These are phyloP conservation scores for Agrilus biguttatus DNA, from an alignment of 2,888 invertebrate genomes.

Conservation along the genomic window DNA sequence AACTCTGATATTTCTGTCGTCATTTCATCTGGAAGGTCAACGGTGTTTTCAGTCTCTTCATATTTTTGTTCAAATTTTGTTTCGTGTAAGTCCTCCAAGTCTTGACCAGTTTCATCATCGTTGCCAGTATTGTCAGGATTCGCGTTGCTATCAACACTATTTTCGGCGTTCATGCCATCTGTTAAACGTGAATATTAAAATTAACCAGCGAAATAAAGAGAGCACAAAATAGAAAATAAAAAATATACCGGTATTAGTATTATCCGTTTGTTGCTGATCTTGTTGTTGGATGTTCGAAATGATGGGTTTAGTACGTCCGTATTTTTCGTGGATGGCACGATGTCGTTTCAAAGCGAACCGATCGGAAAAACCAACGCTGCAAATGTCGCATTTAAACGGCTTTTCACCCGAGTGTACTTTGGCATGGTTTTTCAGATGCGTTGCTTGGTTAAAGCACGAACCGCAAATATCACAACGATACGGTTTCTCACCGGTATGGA, in stretches of 20 bases:
- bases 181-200: too few relatives aligned
- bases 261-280: conserved; percentile 4
- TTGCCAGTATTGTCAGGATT: conserved; percentile 1
- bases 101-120: conserved; percentile 7
- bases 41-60: conserved; percentile 16
- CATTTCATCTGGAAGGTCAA: conserved; percentile 25
- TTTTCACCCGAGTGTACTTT: conserved; percentile 73
- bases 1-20: conserved; percentile 27
- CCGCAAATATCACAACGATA: conserved; percentile 79
- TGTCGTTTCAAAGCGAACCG: conserved; percentile 76
- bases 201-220: too few relatives aligned
- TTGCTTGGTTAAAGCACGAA: conserved; percentile 82
- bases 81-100: conserved; percentile 6
- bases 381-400: conserved; percentile 71
- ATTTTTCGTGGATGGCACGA: conserved; percentile 77
- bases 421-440: conserved; percentile 77
- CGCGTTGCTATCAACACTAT: conserved; percentile 1
- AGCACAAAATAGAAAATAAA: too few relatives aligned
- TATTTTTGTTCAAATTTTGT: conserved; percentile 14
- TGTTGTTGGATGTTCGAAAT: conserved; percentile 4
- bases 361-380: conserved; percentile 76
- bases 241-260: too few relatives aligned
- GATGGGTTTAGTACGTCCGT: conserved; percentile 45
- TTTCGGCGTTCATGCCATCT: conserved; percentile 1
- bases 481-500: conserved; percentile 79